These are phyloP conservation scores for Fragum sueziense DNA, from an alignment of 2,888 invertebrate genomes.

Conservation along the genomic window DNA sequence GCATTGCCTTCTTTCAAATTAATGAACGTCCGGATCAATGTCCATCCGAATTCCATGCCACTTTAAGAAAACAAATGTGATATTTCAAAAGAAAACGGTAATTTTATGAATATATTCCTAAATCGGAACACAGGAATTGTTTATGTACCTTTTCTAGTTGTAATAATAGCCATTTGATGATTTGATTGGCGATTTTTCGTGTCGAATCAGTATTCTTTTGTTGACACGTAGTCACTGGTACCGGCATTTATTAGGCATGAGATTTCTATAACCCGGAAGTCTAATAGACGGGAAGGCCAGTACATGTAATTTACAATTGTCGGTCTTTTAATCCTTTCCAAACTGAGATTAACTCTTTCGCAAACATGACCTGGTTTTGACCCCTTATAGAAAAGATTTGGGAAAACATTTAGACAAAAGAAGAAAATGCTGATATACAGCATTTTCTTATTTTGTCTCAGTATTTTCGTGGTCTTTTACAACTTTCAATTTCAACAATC, in stretches of 20 bases:
- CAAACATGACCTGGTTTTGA: no score
- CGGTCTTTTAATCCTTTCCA: no score
- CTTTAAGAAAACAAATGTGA: background rate
- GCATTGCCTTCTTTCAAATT: background rate
- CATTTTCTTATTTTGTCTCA: no score
- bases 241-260: background rate
- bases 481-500: no score
- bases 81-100: background rate
- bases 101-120: background rate
- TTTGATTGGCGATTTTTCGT: background rate
- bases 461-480: no score
- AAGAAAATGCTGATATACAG: no score
- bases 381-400: no score
- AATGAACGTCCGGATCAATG: background rate
- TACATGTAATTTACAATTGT: no score
- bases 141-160: constrained; percentile 1
- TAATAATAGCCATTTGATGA: background rate
- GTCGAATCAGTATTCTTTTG: background rate
- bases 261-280: background rate
- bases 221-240: background rate
- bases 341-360: no score
- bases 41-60: background rate
- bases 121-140: background rate
- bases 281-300: no score
- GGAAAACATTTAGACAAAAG: no score